Evolutionary conservation across 2,888 invertebrate species (phyloP).

Genomic region (Temnothorax rugatulus): DNA sequence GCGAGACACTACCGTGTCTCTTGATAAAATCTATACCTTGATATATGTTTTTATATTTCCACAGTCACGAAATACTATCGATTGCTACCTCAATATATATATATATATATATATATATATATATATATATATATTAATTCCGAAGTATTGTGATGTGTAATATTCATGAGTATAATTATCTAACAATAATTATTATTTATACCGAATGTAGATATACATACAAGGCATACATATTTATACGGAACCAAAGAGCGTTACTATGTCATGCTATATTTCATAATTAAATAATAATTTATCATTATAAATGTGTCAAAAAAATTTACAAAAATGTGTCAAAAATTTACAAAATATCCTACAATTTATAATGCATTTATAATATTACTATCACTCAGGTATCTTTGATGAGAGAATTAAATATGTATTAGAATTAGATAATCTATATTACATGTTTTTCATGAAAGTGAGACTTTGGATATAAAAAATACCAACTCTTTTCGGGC

Average conservation of each 20-base stretch:
- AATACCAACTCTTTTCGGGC: neutral
- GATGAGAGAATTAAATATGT: neutral
- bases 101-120: no score
- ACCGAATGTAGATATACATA: neutral
- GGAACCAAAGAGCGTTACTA: neutral
- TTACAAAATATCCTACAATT: neutral
- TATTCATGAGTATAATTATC: conserved; percentile 6
- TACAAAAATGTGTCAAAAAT: neutral
- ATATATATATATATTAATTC: neutral
- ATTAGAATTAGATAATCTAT: conserved; percentile 14
- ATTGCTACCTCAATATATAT: neutral
- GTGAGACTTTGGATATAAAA: neutral
- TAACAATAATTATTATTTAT: conserved; percentile 38
- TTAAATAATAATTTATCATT: conserved; percentile 12
- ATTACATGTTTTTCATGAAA: conserved; percentile 6
- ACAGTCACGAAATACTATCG: neutral
- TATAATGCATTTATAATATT: conserved; percentile 11
- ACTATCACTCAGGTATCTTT: neutral
- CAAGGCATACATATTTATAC: neutral
- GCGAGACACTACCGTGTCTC: no score
- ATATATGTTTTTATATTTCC: neutral
- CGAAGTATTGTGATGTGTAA: neutral
- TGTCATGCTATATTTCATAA: neutral
- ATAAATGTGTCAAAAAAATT: neutral
- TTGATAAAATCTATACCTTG: conserved; percentile 5